A percentile compares a stretch with the other conserved stretches of the same genome.
Evolutionary conservation across 2,888 invertebrate genomes (phyloP).

Genomic region (Andricus quercusramuli): DNA sequence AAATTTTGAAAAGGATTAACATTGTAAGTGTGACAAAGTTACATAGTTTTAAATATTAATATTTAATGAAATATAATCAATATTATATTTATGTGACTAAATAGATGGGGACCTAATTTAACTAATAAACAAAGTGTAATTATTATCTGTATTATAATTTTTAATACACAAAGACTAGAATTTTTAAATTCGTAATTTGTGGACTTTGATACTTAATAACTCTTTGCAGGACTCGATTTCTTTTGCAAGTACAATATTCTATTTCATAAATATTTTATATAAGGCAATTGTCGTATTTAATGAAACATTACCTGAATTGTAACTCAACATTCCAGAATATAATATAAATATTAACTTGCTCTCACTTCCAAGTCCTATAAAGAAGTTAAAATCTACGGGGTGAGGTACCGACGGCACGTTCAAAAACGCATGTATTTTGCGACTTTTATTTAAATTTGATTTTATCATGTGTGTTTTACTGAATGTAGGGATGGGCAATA

Average conservation of each 20-base stretch:
- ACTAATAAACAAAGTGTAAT: neutral
- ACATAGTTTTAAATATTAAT: neutral
- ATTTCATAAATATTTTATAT: neutral
- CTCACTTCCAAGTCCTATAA: slow-evolving; percentile 28
- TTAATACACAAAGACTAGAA: neutral
- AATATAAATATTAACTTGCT: slow-evolving; percentile 13
- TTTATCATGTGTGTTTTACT: neutral
- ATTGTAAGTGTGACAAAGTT: neutral
- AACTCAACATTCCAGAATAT: slow-evolving; percentile 2
- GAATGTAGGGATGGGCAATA: slow-evolving; percentile 26
- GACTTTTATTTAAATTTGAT: slow-evolving; percentile 17
- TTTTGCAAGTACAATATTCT: neutral
- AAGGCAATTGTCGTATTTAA: neutral
- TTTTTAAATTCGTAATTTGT: slow-evolving; percentile 10
- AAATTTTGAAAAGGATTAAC: neutral
- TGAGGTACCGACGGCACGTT: slow-evolving; percentile 20
- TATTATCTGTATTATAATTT: neutral
- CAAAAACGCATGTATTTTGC: slow-evolving; percentile 28
- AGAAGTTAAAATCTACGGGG: slow-evolving; percentile 38
- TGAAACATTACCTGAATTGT: neutral
- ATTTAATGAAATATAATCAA: neutral
- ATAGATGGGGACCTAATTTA: too few relatives aligned
- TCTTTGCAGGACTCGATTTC: slow-evolving; percentile 33
- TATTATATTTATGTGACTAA: neutral
- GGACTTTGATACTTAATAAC: slow-evolving; percentile 19